Base-by-base conservation (phyloP, 2,797 vertebrate species). In the Squalus acanthias region DNA sequence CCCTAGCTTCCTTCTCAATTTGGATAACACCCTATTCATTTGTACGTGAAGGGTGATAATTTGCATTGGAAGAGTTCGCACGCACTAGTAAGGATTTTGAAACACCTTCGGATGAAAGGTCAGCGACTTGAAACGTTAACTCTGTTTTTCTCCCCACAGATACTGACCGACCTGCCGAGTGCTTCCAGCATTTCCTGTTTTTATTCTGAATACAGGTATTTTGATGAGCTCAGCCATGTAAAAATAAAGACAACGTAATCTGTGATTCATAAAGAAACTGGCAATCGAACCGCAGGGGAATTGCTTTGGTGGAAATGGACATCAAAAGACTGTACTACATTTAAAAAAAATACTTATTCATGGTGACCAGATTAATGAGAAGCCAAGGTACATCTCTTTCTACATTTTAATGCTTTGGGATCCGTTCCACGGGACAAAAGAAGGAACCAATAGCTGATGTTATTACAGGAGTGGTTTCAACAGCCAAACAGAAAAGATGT, bases 401-500 rank as follows among this genome's bases (percentile, higher is more conserved):
- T 53, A 33, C 70, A 60, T 95, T 95, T 22, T 76, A 76, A 76
- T 74, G 33, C 67, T 76, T 60, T 96, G 72, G 97, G 96, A 97
- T 96, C 96, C 97, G 96, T 97, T 97, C 97, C 96, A 97, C 96
- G 97, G 97, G 97, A 97, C 97, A 97, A 96, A 0, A 7, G 97
- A 97, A 97, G 96, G 97, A 97, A 97, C 97, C 97, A 97, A 97
- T 50, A 96, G 96, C 96, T 97, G 97, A 97, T 96, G 96, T 0
- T 96, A 96, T 97, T 97, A 97, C 97, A 22, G 22, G 98, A 97
- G 97, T 97, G 97, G 97, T 97, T 96, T 97, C 96, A 96, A 95
- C 46, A 97, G 97, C 98, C 97, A 97, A 98, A 98, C 98, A 97
- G 97, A 97, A 98, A 97, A 98, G 98, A 97, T 97, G 98, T 98